Percentiles rank a stretch among this genome's conserved stretches.
These are phyloP conservation scores for Paramuricea clavata DNA, from an alignment of 92 coral and sea anemone species.

Conservation along the genomic window DNA sequence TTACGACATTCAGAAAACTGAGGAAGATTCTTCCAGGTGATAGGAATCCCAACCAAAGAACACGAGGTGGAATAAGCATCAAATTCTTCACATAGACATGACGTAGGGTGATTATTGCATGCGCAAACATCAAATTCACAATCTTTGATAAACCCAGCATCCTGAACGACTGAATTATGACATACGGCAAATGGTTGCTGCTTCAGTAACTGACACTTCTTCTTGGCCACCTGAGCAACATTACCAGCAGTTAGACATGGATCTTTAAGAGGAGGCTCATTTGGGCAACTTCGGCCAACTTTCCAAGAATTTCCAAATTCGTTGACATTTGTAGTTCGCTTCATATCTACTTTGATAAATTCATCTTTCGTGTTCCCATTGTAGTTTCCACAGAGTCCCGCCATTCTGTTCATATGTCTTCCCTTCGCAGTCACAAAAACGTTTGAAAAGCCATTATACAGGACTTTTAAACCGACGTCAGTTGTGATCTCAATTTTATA, in stretches of 20 bases:
- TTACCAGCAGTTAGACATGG: conserved; percentile 23
- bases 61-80: conserved; percentile 30
- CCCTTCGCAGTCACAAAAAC: conserved; percentile 17
- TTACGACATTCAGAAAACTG: conserved; percentile 36
- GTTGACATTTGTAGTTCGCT: not conserved
- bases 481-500: conserved; percentile 16
- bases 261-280: not conserved
- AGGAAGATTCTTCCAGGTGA: conserved; percentile 27
- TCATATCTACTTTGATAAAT: not conserved
- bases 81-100: conserved; percentile 34
- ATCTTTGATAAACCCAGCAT: conserved; percentile 13
- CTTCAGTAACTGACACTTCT: conserved; percentile 27
- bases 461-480: conserved; percentile 9
- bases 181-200: conserved; percentile 23
- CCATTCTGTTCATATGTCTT: conserved; percentile 1
- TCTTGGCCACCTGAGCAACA: conserved; percentile 28
- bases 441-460: conserved; percentile 16
- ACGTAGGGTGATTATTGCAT: conserved; percentile 28
- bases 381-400: conserved; percentile 41
- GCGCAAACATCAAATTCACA: conserved; percentile 49
- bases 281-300: conserved; percentile 20
- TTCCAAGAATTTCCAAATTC: conserved; percentile 34
- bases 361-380: conserved; percentile 29
- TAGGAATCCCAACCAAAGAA: not conserved
- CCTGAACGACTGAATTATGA: conserved; percentile 21